Evolutionary conservation across 2,888 invertebrate genomes (phyloP).

Genomic region (Conchocele bisecta): DNA sequence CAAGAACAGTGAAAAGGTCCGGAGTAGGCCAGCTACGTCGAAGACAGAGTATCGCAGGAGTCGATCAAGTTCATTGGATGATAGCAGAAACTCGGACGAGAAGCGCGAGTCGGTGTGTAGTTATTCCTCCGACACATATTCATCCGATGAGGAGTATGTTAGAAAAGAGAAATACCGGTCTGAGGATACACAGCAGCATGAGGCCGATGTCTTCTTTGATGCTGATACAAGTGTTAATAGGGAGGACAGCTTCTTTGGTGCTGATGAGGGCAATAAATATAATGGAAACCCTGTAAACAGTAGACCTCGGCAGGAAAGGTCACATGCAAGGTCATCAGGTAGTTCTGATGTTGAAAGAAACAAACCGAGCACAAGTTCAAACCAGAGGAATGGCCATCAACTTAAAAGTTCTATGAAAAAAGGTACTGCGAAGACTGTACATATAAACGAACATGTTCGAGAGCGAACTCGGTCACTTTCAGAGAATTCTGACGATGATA

Average conservation of each 20-base stretch:
- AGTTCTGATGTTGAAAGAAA: conserved; percentile 22
- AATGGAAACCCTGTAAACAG: not conserved
- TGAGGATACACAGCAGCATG: conserved; percentile 12
- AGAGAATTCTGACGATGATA: conserved; percentile 29
- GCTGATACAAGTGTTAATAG: conserved; percentile 26
- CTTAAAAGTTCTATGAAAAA: not conserved
- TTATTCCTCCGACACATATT: conserved; percentile 52
- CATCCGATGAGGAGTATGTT: conserved; percentile 45
- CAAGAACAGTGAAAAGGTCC: conserved; percentile 36
- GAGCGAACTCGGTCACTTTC: conserved; percentile 16
- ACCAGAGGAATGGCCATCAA: conserved; percentile 5
- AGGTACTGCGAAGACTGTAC: not conserved
- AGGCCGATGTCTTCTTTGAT: conserved; percentile 50
- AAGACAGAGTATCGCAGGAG: conserved; percentile 22
- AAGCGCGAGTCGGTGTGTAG: conserved; percentile 47
- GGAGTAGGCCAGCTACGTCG: conserved; percentile 33
- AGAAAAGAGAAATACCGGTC: conserved; percentile 26
- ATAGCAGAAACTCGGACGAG: conserved; percentile 32
- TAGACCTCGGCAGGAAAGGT: not conserved
- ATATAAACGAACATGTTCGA: conserved; percentile 17
- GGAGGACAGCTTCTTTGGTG: not conserved
- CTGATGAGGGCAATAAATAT: not conserved
- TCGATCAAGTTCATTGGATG: conserved; percentile 34
- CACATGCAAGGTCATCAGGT: conserved; percentile 22
- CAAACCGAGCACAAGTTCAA: conserved; percentile 8